Evolutionary conservation across 2,113 vertebrate species (phyloP).

Genomic region (Ramphastos sulfuratus): DNA sequence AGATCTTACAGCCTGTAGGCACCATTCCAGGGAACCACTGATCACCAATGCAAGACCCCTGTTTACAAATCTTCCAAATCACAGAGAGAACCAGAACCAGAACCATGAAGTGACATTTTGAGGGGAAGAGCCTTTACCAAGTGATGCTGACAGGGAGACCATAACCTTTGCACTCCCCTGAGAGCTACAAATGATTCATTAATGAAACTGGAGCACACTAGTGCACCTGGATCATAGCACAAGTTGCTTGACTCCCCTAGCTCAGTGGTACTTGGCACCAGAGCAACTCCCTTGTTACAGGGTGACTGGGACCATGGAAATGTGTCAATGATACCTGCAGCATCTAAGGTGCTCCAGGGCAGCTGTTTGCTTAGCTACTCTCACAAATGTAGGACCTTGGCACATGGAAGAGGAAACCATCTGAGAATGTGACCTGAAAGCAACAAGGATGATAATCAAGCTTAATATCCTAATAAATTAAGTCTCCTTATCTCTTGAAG

Average conservation of each 20-base stretch:
- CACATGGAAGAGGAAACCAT: neutral
- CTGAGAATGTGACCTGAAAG: neutral
- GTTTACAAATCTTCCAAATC: neutral
- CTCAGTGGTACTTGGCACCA: neutral
- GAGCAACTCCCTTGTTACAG: neutral
- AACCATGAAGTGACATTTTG: neutral
- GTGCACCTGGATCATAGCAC: neutral
- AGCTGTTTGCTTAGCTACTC: neutral
- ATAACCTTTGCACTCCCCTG: neutral
- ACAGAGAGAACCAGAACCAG: neutral
- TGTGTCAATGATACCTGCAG: rapidly evolving
- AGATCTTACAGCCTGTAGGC: neutral
- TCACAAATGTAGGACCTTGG: neutral
- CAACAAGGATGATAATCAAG: neutral
- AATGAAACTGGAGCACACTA: neutral
- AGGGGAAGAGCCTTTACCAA: neutral
- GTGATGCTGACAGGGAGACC: neutral
- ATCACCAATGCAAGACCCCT: neutral
- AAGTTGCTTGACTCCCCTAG: neutral
- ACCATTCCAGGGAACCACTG: neutral
- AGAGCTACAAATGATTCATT: neutral
- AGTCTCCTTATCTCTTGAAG: neutral
- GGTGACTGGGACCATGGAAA: neutral
- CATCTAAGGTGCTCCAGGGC: neutral
- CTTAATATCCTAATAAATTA: neutral